phyloP scores from a whole-genome alignment of 53 echinoderm and acorn worm genomes.

The Pentamera pediparva region DNA sequence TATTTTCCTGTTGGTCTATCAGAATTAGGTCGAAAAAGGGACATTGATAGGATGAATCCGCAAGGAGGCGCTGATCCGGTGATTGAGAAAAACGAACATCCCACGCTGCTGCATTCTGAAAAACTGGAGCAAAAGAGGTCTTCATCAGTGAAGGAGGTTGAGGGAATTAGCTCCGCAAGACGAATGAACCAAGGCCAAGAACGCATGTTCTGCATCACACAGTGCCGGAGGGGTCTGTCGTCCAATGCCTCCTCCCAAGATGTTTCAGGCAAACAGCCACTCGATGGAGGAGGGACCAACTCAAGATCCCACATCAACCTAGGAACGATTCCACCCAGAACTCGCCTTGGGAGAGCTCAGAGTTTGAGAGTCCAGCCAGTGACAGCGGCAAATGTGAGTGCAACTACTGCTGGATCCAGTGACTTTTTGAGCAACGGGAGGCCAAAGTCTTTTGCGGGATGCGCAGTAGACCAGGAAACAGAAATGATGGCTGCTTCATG shows the following conservation, averaged over 20 bases:
- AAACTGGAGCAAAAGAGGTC: too few relatives aligned
- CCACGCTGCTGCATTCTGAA: too few relatives aligned
- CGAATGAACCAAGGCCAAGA: not conserved
- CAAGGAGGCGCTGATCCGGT: too few relatives aligned
- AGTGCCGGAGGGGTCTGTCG: not conserved
- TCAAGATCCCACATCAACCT: too few relatives aligned
- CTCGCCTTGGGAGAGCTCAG: not conserved
- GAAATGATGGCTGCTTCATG: too few relatives aligned
- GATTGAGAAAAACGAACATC: too few relatives aligned
- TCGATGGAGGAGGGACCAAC: too few relatives aligned
- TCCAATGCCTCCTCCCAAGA: not conserved
- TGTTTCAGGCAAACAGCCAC: too few relatives aligned
- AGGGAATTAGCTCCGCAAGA: not conserved
- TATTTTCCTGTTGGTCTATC: too few relatives aligned
- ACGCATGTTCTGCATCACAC: conserved; percentile 23
- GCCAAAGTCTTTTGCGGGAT: conserved; percentile 21
- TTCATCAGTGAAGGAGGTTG: not conserved
- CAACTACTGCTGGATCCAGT: not conserved
- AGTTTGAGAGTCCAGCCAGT: conserved; percentile 4
- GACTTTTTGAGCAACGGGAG: conserved; percentile 19
- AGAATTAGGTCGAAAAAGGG: not conserved
- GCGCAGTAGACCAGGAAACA: too few relatives aligned
- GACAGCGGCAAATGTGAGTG: too few relatives aligned
- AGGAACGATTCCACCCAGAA: too few relatives aligned
- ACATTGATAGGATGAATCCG: not conserved